These are phyloP conservation scores for Heliconius ismenius DNA, from an alignment of 2,888 invertebrate genomes.

Conservation along the genomic window DNA sequence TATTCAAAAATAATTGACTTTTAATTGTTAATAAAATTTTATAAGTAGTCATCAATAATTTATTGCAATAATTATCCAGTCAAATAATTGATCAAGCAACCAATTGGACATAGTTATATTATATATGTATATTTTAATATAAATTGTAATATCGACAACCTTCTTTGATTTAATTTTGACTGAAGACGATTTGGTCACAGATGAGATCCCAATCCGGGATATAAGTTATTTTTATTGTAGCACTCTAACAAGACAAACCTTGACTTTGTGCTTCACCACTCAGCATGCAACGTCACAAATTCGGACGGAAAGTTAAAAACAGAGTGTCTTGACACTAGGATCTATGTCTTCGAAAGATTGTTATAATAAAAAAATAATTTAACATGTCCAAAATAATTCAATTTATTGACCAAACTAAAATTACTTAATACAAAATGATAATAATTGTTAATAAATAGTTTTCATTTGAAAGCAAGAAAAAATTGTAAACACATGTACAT, in stretches of 20 bases:
- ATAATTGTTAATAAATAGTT: constrained; percentile 21
- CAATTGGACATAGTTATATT: not conserved
- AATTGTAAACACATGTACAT: constrained; percentile 7
- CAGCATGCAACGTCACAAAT: not conserved
- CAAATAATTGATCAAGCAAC: not conserved
- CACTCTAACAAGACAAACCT: not conserved
- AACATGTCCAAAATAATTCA: not conserved
- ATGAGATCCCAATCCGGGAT: too few relatives aligned
- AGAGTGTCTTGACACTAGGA: not conserved
- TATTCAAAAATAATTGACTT: not conserved
- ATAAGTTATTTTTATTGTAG: not conserved
- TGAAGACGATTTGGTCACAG: not conserved
- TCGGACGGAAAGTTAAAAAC: not conserved
- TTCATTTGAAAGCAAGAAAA: constrained; percentile 25
- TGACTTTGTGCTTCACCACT: not conserved
- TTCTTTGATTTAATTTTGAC: not conserved
- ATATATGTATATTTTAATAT: not conserved
- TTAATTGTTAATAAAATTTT: not conserved
- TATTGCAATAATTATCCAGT: not conserved
- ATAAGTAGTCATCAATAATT: not conserved
- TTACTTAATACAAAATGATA: not conserved
- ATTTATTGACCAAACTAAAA: not conserved
- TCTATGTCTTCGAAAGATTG: not conserved
- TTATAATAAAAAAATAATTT: not conserved
- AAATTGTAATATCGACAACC: not conserved